phyloP scores from a whole-genome alignment of 2,888 invertebrate genomes.

The Plutella xylostella region DNA sequence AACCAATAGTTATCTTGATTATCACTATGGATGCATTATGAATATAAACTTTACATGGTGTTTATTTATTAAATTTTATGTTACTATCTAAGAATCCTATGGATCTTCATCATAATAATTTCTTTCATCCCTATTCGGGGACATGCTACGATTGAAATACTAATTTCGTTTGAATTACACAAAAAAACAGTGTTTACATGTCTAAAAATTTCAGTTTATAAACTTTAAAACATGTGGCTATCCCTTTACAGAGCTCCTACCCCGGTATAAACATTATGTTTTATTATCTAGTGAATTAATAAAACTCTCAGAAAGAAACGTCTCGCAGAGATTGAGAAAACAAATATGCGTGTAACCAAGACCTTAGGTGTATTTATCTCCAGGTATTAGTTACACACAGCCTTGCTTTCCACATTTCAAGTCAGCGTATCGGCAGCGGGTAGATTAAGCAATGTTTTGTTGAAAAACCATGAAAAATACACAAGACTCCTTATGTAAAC shows the following conservation, averaged over 20 bases:
- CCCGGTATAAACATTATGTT: conserved; percentile 43
- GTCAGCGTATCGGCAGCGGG: conserved; percentile 23
- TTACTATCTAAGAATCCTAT: no score
- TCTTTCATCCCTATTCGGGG: no score
- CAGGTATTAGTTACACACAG: conserved; percentile 60
- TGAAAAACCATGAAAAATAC: not conserved
- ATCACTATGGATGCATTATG: no score
- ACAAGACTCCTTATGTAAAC: not conserved
- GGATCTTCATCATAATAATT: no score
- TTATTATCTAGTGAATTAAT: conserved; percentile 49
- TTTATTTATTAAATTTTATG: no score
- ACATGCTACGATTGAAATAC: no score
- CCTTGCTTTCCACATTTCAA: conserved; percentile 45
- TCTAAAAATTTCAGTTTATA: no score
- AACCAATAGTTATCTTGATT: no score
- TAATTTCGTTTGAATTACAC: no score
- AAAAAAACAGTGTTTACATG: no score
- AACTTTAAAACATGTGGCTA: no score
- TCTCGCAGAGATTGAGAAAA: conserved; percentile 41
- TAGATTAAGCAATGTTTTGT: not conserved
- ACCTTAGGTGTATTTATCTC: conserved; percentile 23
- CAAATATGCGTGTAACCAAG: conserved; percentile 67
- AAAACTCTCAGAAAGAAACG: conserved; percentile 37
- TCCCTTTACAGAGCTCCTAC: conserved; percentile 51
- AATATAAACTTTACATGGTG: no score